A percentile compares a stretch with the other conserved stretches of the same genome.
Conservation (phyloP, 2,797 vertebrate species). For the Chelmon rostratus region DNA sequence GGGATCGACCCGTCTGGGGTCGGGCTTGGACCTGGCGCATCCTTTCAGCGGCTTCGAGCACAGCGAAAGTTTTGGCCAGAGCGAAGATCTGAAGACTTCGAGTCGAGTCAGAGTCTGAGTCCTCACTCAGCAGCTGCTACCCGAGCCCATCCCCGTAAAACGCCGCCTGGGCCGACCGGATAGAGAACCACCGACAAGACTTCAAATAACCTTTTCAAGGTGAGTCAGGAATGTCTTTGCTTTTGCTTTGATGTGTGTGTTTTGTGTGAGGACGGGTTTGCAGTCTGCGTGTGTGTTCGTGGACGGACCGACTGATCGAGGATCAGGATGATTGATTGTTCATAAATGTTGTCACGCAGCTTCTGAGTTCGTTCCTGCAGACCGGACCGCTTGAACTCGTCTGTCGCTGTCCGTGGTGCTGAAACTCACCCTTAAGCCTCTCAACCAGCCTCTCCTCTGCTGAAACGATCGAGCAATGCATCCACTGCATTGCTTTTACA, state of each 20-base stretch:
- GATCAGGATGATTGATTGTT: slow-evolving; percentile 4
- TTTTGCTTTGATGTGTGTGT: not conserved
- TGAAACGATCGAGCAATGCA: not conserved
- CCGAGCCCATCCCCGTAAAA: slow-evolving; percentile 47
- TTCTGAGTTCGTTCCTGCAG: not conserved
- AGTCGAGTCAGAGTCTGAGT: slow-evolving; percentile 66
- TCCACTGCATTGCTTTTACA: not conserved
- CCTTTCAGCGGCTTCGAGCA: slow-evolving; percentile 56
- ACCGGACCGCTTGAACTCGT: not conserved
- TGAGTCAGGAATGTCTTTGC: slow-evolving; percentile 30
- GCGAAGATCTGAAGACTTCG: slow-evolving; percentile 72
- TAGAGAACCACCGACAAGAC: slow-evolving; percentile 74
- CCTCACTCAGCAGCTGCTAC: slow-evolving; percentile 66
- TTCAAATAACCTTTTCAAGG: slow-evolving; percentile 56
- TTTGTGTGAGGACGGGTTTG: not conserved
- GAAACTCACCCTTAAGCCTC: slow-evolving; percentile 42
- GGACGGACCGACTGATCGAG: not conserved
- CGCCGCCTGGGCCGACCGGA: slow-evolving; percentile 54
- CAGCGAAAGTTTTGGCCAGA: slow-evolving; percentile 76
- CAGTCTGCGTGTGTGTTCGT: not conserved
- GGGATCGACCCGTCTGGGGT: slow-evolving; percentile 79
- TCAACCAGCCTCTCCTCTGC: not conserved
- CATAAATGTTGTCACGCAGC: not conserved
- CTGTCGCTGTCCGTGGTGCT: slow-evolving; percentile 74
- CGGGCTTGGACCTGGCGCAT: slow-evolving; percentile 75